phyloP scores from a whole-genome alignment of 2,113 vertebrate genomes.

The Amphiprion percula region DNA sequence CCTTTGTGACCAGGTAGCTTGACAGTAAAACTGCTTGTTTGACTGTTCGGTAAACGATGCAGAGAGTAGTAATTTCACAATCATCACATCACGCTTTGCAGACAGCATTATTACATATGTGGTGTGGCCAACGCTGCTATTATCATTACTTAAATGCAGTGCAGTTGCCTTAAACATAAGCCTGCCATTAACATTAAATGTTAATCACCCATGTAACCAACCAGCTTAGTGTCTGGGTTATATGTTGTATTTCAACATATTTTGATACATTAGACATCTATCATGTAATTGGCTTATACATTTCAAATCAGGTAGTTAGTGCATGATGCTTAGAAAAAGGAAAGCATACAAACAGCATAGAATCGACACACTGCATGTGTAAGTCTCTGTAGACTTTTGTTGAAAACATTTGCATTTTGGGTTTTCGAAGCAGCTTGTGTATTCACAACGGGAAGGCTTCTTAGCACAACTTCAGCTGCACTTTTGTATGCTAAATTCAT shows the following conservation, averaged over 20 bases:
- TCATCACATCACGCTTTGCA: conserved; percentile 74
- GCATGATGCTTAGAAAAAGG: conserved; percentile 53
- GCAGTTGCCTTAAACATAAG: conserved; percentile 74
- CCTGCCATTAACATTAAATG: conserved; percentile 80
- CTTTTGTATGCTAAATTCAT: conserved; percentile 61
- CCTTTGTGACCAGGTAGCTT: conserved; percentile 44
- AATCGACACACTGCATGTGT: conserved; percentile 4
- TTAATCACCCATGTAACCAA: conserved; percentile 79
- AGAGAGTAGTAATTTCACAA: conserved; percentile 74
- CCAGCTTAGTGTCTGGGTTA: conserved; percentile 23
- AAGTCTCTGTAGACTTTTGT: conserved; percentile 31
- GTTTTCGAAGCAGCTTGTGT: conserved; percentile 29
- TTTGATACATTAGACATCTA: conserved; percentile 55
- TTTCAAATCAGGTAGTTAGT: conserved; percentile 68
- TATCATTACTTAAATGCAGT: conserved; percentile 80
- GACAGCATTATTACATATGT: conserved; percentile 83
- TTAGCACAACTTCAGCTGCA: conserved; percentile 40
- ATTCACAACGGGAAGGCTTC: conserved; percentile 34
- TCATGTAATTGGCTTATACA: conserved; percentile 53
- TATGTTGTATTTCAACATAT: conserved; percentile 46
- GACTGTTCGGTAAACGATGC: conserved; percentile 68
- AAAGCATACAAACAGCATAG: conserved; percentile 40
- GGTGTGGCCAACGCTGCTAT: conserved; percentile 69
- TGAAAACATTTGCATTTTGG: conserved; percentile 49
- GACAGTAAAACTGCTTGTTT: conserved; percentile 64